Evolutionary conservation across 2,888 invertebrate genomes (phyloP).

Genomic region (Aelia acuminata): DNA sequence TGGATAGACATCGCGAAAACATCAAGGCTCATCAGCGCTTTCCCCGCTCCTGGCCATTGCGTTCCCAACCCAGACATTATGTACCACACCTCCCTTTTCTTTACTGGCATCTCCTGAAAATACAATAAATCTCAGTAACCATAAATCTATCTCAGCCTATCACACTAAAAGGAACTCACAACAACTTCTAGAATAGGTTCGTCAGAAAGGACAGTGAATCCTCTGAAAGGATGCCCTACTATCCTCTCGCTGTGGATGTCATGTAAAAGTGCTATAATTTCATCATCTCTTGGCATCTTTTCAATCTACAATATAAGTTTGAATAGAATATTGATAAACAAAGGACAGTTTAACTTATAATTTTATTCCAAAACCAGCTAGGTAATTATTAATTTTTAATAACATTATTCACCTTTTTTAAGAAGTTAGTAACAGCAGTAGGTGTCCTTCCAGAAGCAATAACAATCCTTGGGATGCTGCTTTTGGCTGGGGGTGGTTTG

Average conservation of each 20-base stretch:
- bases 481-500: slow-evolving; percentile 74
- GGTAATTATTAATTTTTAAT: background rate
- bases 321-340: background rate
- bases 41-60: slow-evolving; percentile 97
- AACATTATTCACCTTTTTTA: slow-evolving; percentile 72
- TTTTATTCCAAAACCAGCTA: no score
- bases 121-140: background rate
- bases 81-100: slow-evolving; percentile 90
- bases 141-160: background rate
- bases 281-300: slow-evolving; percentile 74
- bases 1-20: slow-evolving; percentile 83
- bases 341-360: no score
- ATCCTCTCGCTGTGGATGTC: slow-evolving; percentile 81
- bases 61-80: slow-evolving; percentile 98
- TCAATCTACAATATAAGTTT: slow-evolving; percentile 68
- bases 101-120: slow-evolving; percentile 70
- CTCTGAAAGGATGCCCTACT: slow-evolving; percentile 84
- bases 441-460: slow-evolving; percentile 89
- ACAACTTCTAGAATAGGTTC: slow-evolving; percentile 72
- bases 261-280: slow-evolving; percentile 83
- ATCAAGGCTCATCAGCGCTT: slow-evolving; percentile 86
- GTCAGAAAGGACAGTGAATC: slow-evolving; percentile 79
- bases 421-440: slow-evolving; percentile 79
- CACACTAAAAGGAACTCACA: slow-evolving; percentile 67
- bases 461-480: slow-evolving; percentile 79